phyloP scores from a whole-genome alignment of 2,797 vertebrate species.

The Eulemur coronatus region DNA sequence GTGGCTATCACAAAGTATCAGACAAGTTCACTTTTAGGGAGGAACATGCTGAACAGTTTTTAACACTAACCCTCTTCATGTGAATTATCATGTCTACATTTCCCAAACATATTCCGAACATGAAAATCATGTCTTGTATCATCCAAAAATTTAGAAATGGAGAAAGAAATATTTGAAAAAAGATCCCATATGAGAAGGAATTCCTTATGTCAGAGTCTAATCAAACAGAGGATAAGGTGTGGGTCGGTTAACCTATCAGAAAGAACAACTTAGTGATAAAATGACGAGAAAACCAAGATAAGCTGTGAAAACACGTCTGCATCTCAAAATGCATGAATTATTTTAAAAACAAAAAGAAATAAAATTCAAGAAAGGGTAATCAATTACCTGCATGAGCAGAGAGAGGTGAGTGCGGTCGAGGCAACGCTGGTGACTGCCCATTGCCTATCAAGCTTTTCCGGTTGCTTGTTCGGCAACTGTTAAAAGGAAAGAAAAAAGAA shows the following conservation, averaged over 20 bases:
- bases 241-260: neutral
- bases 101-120: neutral
- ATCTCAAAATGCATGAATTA: neutral
- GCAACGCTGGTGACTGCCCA: conserved; percentile 93
- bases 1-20: neutral
- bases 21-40: neutral
- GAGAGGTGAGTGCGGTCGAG: conserved; percentile 96
- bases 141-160: neutral
- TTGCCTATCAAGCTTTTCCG: conserved; percentile 97
- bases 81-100: neutral
- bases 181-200: neutral
- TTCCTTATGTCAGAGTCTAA: neutral
- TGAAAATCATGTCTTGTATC: neutral
- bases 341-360: conserved; percentile 32
- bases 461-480: conserved; percentile 98
- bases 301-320: neutral
- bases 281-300: neutral
- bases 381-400: conserved; percentile 95
- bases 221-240: neutral
- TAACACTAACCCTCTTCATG: neutral
- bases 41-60: neutral
- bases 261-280: neutral
- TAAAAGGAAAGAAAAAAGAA: conserved; percentile 74
- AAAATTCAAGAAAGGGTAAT: neutral
- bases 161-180: neutral